Conservation (phyloP, 1,140 invertebrate species). For the Spodoptera litura region DNA sequence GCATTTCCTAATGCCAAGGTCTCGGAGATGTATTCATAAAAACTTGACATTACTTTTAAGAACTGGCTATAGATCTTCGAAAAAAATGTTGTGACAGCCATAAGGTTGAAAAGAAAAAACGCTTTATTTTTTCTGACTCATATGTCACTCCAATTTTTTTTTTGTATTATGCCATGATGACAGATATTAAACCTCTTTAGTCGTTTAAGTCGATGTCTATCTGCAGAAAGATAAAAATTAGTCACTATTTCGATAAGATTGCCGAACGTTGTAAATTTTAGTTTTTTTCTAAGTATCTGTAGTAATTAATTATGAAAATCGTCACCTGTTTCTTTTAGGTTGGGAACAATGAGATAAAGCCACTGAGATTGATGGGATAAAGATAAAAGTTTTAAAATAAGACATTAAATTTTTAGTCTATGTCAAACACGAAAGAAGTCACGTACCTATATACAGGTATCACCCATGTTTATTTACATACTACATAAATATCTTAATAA, state of each 20-base stretch:
- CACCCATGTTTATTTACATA: neutral
- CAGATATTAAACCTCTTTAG: slow-evolving; percentile 31
- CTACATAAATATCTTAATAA: no score
- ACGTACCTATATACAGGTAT: neutral
- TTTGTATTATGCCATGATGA: slow-evolving; percentile 11
- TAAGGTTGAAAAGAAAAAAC: slow-evolving; percentile 14
- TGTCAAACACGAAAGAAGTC: slow-evolving; percentile 5
- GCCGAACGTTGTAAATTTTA: neutral
- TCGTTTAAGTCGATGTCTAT: slow-evolving; percentile 1
- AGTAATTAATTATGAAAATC: neutral
- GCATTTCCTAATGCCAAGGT: slow-evolving; percentile 40
- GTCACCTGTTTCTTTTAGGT: neutral
- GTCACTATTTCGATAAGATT: slow-evolving; percentile 9
- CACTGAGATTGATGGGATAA: neutral
- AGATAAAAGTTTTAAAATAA: no score
- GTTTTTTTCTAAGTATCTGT: no score
- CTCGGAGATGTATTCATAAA: slow-evolving; percentile 23
- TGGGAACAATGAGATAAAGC: neutral
- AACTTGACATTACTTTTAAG: slow-evolving; percentile 41
- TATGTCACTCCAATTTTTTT: slow-evolving; percentile 37
- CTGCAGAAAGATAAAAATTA: slow-evolving; percentile 21
- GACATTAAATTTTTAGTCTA: no score
- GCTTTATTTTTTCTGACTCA: slow-evolving; percentile 36
- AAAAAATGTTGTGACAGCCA: slow-evolving; percentile 46
- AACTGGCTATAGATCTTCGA: slow-evolving; percentile 30